Evolutionary conservation across 2,797 vertebrate genomes (phyloP).

Genomic region (Rachycentron canadum): DNA sequence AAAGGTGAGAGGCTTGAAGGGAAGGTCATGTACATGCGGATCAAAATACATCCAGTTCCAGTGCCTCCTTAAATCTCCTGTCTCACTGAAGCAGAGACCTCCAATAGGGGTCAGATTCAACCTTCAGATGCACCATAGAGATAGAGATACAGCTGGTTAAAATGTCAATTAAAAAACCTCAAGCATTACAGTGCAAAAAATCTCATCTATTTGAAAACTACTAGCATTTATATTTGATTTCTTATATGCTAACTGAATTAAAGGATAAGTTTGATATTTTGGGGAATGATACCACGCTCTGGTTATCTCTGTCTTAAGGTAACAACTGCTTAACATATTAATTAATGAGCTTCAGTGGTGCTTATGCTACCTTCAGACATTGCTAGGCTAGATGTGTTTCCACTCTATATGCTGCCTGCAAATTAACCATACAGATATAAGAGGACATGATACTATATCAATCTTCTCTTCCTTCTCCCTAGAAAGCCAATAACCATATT

Average conservation of each 20-base stretch:
- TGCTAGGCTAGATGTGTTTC: background rate
- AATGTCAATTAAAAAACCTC: conserved; percentile 3
- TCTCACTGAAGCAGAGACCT: conserved; percentile 45
- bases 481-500: background rate
- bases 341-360: background rate
- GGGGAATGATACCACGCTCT: no score
- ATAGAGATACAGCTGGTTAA: conserved; percentile 5
- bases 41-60: conserved; percentile 71
- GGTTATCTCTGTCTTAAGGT: background rate
- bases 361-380: background rate
- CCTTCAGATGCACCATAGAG: conserved; percentile 41
- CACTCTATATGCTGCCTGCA: background rate
- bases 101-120: conserved; percentile 57
- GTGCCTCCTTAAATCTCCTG: conserved; percentile 48
- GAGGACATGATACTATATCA: no score
- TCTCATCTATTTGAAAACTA: background rate
- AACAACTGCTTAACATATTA: background rate
- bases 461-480: background rate
- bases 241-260: background rate
- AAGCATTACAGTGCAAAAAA: no score
- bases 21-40: conserved; percentile 20
- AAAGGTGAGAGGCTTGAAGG: conserved; percentile 51
- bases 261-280: background rate
- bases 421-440: background rate
- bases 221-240: background rate